These are phyloP conservation scores for Chionomys nivalis DNA, from an alignment of 2,113 vertebrate species.

Conservation along the genomic window DNA sequence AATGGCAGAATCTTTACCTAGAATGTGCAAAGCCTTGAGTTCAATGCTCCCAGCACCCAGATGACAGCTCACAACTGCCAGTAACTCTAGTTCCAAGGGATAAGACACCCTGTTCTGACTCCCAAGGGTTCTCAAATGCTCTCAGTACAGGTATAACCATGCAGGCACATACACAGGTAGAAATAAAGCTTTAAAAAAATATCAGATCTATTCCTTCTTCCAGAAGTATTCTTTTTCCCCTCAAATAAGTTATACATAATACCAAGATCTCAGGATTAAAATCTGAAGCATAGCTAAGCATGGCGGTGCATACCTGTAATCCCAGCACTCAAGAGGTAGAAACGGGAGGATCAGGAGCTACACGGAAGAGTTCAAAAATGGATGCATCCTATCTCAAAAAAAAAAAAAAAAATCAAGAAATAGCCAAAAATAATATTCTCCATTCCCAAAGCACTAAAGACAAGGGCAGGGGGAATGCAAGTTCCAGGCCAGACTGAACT, in stretches of 20 bases:
- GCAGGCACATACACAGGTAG: not conserved
- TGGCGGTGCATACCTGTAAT: no score
- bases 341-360: not conserved
- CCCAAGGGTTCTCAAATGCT: not conserved
- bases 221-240: not conserved
- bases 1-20: not conserved
- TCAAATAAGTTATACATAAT: not conserved
- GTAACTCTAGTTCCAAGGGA: not conserved
- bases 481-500: not conserved
- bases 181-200: not conserved
- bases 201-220: not conserved
- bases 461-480: not conserved
- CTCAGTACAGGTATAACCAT: not conserved
- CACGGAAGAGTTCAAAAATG: not conserved
- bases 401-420: not conserved
- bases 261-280: conserved; percentile 53
- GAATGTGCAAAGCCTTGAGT: not conserved
- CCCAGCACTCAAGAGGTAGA: not conserved
- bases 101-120: not conserved
- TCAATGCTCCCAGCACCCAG: not conserved
- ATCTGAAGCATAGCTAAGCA: conserved; percentile 2
- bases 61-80: not conserved
- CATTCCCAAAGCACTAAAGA: conserved; percentile 27
- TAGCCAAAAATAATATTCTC: not conserved
- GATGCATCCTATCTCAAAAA: not conserved